Evolutionary conservation across 2,888 invertebrate genomes (phyloP).

Genomic region (Yponomeuta cagnagella): DNA sequence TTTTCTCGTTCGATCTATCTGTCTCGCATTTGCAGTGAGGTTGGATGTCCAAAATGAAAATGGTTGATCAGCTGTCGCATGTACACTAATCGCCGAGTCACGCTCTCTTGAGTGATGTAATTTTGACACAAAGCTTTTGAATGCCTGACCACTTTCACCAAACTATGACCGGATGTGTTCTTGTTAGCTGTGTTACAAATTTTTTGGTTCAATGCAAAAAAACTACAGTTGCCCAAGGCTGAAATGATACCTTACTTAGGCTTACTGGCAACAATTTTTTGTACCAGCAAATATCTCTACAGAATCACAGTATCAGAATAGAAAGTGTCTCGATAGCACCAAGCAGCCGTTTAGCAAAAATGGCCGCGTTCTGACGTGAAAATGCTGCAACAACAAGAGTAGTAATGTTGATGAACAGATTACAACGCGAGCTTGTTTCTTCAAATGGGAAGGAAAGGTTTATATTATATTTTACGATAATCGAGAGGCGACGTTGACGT

Average conservation of each 20-base stretch:
- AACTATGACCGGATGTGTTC: slow-evolving; percentile 6
- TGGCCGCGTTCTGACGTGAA: too few species aligned
- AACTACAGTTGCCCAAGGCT: not conserved
- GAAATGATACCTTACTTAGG: not conserved
- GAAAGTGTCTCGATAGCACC: too few species aligned
- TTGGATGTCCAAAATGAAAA: not conserved
- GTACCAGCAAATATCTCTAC: not conserved
- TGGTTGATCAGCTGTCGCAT: too few species aligned
- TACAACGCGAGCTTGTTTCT: too few species aligned
- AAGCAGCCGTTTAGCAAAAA: too few species aligned
- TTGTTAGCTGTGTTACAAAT: not conserved
- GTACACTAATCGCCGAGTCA: not conserved
- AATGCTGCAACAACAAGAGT: too few species aligned
- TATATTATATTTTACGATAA: too few species aligned
- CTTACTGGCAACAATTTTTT: not conserved
- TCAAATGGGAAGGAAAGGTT: too few species aligned
- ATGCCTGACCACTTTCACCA: slow-evolving; percentile 9
- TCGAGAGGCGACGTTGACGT: too few species aligned
- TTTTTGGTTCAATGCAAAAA: not conserved
- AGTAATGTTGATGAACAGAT: too few species aligned
- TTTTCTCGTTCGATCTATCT: too few species aligned
- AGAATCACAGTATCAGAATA: too few species aligned
- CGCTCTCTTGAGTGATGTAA: not conserved
- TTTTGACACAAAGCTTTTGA: not conserved
- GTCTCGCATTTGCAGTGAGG: not conserved